Percentiles rank a stretch among this genome's conserved stretches.
These are phyloP conservation scores for Lagocephalus sceleratus DNA, from an alignment of 2,797 vertebrate species.

Conservation along the genomic window DNA sequence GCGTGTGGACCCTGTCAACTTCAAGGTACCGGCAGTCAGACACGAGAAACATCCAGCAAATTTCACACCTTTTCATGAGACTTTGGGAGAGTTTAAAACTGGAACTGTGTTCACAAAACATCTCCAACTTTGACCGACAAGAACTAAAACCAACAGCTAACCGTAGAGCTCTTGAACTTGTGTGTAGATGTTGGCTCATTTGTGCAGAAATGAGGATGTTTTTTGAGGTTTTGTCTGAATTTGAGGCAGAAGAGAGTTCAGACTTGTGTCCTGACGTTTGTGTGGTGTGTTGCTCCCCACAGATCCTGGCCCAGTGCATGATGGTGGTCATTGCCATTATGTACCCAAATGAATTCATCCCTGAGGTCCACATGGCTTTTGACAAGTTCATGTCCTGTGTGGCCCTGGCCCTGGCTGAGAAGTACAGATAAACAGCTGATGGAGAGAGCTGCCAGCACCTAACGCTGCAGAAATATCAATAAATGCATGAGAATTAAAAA, in stretches of 20 bases:
- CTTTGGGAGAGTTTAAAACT: no score
- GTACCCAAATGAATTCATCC: slow-evolving; percentile 66
- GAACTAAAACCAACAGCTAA: no score
- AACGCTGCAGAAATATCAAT: slow-evolving; percentile 13
- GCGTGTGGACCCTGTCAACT: slow-evolving; percentile 84
- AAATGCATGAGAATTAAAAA: slow-evolving; percentile 19
- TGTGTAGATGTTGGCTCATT: no score
- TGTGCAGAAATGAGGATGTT: no score
- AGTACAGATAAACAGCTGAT: slow-evolving; percentile 75
- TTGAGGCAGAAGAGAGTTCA: no score
- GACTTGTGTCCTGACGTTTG: no score
- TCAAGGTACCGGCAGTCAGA: slow-evolving; percentile 78
- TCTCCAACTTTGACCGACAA: no score
- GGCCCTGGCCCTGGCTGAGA: slow-evolving; percentile 77
- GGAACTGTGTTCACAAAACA: no score
- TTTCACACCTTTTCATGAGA: slow-evolving; percentile 46
- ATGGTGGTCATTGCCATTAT: slow-evolving; percentile 75
- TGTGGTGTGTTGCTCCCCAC: slow-evolving; percentile 16
- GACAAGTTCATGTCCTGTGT: slow-evolving; percentile 82
- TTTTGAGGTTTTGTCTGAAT: no score
- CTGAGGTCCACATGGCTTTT: slow-evolving; percentile 72
- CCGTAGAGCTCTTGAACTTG: not conserved
- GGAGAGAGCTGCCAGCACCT: not conserved
- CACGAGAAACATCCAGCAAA: no score
- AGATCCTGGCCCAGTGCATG: slow-evolving; percentile 80